These are phyloP conservation scores for Calephelis virginiensis DNA, from an alignment of 1,140 invertebrate genomes.

Conservation along the genomic window DNA sequence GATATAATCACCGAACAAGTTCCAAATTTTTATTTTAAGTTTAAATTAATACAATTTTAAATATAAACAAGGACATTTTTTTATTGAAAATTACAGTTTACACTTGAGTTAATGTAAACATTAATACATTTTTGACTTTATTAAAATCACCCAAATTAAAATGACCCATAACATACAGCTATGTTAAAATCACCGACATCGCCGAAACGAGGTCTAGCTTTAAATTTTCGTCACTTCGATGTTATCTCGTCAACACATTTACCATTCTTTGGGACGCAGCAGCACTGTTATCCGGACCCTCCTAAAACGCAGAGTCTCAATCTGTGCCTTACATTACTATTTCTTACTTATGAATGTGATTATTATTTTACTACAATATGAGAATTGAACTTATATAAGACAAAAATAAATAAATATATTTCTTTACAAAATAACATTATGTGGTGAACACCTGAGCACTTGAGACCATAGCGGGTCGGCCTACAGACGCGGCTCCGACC, in stretches of 20 bases:
- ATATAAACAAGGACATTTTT: too few species aligned
- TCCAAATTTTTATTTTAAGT: too few species aligned
- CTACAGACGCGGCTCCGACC: slow-evolving; percentile 22
- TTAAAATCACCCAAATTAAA: too few species aligned
- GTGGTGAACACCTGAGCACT: slow-evolving; percentile 66
- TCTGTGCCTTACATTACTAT: slow-evolving; percentile 65
- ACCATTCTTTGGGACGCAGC: slow-evolving; percentile 75
- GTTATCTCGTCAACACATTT: slow-evolving; percentile 55
- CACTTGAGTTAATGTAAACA: too few species aligned
- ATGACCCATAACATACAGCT: too few species aligned
- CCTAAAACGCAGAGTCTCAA: slow-evolving; percentile 72
- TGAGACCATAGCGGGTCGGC: slow-evolving; percentile 47
- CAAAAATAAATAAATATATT: slow-evolving; percentile 75
- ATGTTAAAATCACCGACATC: neutral
- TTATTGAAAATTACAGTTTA: too few species aligned
- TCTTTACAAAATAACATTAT: slow-evolving; percentile 75
- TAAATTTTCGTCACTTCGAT: slow-evolving; percentile 30
- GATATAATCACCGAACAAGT: too few species aligned
- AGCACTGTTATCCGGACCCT: slow-evolving; percentile 68
- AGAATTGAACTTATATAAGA: slow-evolving; percentile 58
- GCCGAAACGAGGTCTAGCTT: neutral
- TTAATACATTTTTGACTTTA: too few species aligned
- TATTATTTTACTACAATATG: slow-evolving; percentile 51
- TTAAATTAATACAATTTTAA: too few species aligned
- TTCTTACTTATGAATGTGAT: slow-evolving; percentile 58